Evolutionary conservation across 2,888 invertebrate genomes (phyloP).

Genomic region (Tridacna crocea): DNA sequence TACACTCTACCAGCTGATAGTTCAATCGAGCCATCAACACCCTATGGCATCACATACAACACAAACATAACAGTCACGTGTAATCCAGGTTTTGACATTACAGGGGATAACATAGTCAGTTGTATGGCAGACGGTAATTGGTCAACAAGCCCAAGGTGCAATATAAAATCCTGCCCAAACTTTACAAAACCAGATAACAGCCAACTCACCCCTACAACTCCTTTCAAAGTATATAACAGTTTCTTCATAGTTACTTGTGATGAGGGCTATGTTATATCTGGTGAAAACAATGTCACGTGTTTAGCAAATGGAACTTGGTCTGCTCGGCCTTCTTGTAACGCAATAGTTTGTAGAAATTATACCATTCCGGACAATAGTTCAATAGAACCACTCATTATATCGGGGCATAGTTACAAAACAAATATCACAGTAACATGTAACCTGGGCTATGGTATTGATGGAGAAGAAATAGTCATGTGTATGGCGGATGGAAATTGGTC

Average conservation of each 20-base stretch:
- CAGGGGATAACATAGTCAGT: neutral
- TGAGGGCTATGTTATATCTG: neutral
- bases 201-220: neutral
- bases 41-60: neutral
- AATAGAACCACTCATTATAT: neutral
- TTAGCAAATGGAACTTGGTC: constrained; percentile 12
- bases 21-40: neutral
- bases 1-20: constrained; percentile 10
- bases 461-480: neutral
- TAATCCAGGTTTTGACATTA: neutral
- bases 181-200: neutral
- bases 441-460: neutral
- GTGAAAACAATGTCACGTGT: constrained; percentile 13
- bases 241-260: neutral
- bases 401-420: neutral
- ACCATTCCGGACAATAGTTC: constrained; percentile 2
- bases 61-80: constrained; percentile 1
- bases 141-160: neutral
- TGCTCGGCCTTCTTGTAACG: neutral
- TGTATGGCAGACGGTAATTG: constrained; percentile 9
- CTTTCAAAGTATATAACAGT: neutral
- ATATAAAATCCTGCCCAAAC: constrained; percentile 5
- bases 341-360: neutral
- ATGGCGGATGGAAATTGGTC: constrained; percentile 16
- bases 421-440: neutral